These are phyloP conservation scores for Rhyzopertha dominica DNA, from an alignment of 1,140 invertebrate genomes.

Conservation along the genomic window DNA sequence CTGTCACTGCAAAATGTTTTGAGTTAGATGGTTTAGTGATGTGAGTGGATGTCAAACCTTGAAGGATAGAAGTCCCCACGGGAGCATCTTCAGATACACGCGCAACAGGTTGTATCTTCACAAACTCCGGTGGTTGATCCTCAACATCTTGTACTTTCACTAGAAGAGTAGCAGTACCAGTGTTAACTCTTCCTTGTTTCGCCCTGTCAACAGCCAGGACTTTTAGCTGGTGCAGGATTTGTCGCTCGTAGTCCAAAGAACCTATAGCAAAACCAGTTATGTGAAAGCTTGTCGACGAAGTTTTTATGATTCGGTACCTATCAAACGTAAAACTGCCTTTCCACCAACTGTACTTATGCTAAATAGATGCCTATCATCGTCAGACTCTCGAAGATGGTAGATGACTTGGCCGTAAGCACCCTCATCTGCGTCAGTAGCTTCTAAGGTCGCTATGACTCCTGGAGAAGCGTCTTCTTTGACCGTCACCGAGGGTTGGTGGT, in stretches of 20 bases:
- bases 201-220: conserved; percentile 81
- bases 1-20: conserved; percentile 60
- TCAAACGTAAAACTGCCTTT: conserved; percentile 77
- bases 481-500: conserved; percentile 75
- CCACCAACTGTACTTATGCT: conserved; percentile 78
- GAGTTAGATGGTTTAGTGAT: neutral
- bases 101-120: conserved; percentile 78
- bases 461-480: conserved; percentile 72
- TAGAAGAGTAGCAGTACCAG: conserved; percentile 81
- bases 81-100: conserved; percentile 80
- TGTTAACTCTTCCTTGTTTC: conserved; percentile 73
- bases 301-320: conserved; percentile 45
- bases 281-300: neutral
- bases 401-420: conserved; percentile 84
- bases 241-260: conserved; percentile 79
- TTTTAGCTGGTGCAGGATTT: conserved; percentile 81
- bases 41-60: conserved; percentile 54
- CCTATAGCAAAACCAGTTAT: conserved; percentile 21
- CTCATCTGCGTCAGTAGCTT: conserved; percentile 84
- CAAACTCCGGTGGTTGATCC: conserved; percentile 87
- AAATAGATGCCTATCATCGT: conserved; percentile 71
- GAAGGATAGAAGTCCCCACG: conserved; percentile 71
- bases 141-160: conserved; percentile 83
- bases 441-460: conserved; percentile 70
- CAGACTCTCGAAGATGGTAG: conserved; percentile 59